phyloP scores from a whole-genome alignment of 2,797 vertebrate species.

The Malacoraja senta region DNA sequence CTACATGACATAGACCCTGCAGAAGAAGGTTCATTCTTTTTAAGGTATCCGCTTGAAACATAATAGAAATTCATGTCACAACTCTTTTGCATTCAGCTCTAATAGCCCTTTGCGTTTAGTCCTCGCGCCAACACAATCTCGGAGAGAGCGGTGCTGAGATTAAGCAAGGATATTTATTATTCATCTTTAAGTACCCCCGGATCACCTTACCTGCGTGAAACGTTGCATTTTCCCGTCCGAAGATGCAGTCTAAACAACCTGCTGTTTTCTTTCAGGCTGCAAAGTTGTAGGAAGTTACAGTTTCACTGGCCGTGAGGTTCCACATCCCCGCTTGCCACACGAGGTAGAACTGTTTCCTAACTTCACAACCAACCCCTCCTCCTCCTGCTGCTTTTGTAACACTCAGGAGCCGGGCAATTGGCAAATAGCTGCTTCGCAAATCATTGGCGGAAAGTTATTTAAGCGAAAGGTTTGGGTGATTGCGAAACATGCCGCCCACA shows the following conservation, averaged over 20 bases:
- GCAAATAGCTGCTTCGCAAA: background rate
- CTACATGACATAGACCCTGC: background rate
- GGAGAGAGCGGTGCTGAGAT: too few relatives aligned
- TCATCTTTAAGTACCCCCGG: background rate
- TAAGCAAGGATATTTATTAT: background rate
- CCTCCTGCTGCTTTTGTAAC: background rate
- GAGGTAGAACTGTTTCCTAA: background rate
- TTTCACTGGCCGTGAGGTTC: background rate
- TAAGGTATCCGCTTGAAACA: background rate
- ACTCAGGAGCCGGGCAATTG: background rate
- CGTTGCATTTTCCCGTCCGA: background rate
- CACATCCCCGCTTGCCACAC: background rate
- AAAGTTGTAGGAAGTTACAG: background rate
- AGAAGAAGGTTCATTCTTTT: background rate
- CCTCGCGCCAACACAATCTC: background rate
- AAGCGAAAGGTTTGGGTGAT: background rate
- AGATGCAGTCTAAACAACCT: background rate
- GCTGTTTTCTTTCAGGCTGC: background rate
- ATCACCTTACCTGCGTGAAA: slow-evolving; percentile 6
- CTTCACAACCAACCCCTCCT: background rate
- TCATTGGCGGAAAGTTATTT: background rate
- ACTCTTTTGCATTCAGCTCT: background rate
- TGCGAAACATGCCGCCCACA: slow-evolving; percentile 16
- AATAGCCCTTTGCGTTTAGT: background rate
- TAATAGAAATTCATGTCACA: background rate